Base-by-base conservation (phyloP, 37 sponge, comb jelly and placozoan genomes). In the Dysidea cf. avara region DNA sequence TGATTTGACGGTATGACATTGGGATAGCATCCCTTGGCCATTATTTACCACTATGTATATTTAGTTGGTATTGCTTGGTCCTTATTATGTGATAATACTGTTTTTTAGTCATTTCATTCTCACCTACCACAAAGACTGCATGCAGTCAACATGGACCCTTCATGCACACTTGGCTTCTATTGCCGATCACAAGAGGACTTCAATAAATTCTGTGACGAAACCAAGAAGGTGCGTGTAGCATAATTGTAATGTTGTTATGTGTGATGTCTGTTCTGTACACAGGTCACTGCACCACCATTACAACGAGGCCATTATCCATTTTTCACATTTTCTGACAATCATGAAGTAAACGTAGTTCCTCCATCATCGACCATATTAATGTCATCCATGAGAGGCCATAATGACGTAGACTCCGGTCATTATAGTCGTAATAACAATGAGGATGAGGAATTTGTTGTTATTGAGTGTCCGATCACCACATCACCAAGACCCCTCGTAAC, bases 131-230 rank as follows among this genome's bases (percentile, higher is more conserved):
- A 84, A 28, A 94, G 87, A 50, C 75, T 97, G 56, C 17, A 92
- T 2, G 82, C 86, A 29, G 50, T 69, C 32, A 91, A 85, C 39
- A 94, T 97, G 87, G 99, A 97, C 64, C 99, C 99, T 2, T 97
- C 99, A 61, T 94, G 93, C 37, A 87, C 99, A 17, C 66, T 97
- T 40, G 99, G 87, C 1, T 87, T 97, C 71, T 94, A 87, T 72
- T 91, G 93, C 39, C 47, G 53, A 14, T 61, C 47, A 20, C 56
- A 35, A 18, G 67, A 59, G 0, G 96, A 95, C 9, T 95, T 95
- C 51, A 36, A 39, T 14, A 24, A 20, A 0, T 86, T 88, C 56
- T 51, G 83, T 21, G 13, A 61, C 16, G 53, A 75, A 54, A 85
- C 89, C n/a, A 78, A 87, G 69, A 69, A 71, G 37, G 89, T 83